Conservation (phyloP, 2,888 invertebrate genomes). For the Himalopsyche tibetana region DNA sequence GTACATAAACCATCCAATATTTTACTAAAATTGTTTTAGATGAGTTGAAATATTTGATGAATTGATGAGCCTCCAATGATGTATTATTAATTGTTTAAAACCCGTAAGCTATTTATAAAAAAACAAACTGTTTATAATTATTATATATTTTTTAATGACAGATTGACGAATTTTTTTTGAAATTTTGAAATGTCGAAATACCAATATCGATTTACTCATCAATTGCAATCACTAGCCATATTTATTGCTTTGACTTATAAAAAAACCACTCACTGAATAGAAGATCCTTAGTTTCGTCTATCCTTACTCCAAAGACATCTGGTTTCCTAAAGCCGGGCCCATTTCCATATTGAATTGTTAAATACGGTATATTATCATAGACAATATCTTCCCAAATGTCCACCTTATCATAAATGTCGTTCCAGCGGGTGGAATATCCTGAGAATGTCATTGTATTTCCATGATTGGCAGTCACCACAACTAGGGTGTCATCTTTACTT, state of each 20-base stretch:
- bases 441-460: slow-evolving; percentile 86
- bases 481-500: slow-evolving; percentile 83
- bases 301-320: slow-evolving; percentile 44
- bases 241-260: background rate
- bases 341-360: slow-evolving; percentile 83
- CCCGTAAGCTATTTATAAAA: too few relatives aligned
- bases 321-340: slow-evolving; percentile 77
- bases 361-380: slow-evolving; percentile 76
- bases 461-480: slow-evolving; percentile 88
- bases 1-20: too few relatives aligned
- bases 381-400: slow-evolving; percentile 72
- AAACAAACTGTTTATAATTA: too few relatives aligned
- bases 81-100: too few relatives aligned
- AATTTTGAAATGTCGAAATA: too few relatives aligned
- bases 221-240: too few relatives aligned
- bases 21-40: too few relatives aligned
- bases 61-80: too few relatives aligned
- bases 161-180: too few relatives aligned
- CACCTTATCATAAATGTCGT: slow-evolving; percentile 72
- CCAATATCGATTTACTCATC: too few relatives aligned
- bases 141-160: too few relatives aligned
- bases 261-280: background rate
- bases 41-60: too few relatives aligned
- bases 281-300: background rate
- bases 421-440: slow-evolving; percentile 83